Percentiles rank a stretch among this genome's conserved stretches.
Evolutionary conservation across 2,113 vertebrate species (phyloP).

Genomic region (Aplodontia rufa): DNA sequence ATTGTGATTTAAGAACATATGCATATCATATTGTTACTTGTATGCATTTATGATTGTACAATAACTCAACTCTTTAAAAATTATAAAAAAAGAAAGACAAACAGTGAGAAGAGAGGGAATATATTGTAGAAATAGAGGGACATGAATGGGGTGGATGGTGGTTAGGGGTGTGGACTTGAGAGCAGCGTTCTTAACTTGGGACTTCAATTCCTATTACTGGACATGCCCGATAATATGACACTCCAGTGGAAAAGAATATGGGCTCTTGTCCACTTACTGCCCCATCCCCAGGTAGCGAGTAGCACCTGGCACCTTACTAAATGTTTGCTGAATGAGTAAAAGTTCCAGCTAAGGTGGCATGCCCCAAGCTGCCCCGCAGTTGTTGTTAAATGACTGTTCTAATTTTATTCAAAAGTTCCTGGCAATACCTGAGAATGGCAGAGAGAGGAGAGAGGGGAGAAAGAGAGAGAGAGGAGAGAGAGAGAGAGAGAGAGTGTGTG

Average conservation of each 20-base stretch:
- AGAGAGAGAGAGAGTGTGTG: no score
- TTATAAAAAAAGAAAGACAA: no score
- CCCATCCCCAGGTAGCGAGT: background rate
- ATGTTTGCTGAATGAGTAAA: background rate
- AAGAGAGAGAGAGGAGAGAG: background rate
- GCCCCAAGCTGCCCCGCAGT: background rate
- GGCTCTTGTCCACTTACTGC: background rate
- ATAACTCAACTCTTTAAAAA: no score
- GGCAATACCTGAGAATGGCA: background rate
- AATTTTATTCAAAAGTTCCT: background rate
- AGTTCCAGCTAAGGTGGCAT: background rate
- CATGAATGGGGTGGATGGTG: background rate
- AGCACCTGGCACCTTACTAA: background rate
- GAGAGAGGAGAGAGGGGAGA: background rate
- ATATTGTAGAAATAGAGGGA: background rate
- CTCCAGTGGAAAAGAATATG: background rate
- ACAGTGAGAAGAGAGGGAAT: background rate
- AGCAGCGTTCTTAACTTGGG: background rate
- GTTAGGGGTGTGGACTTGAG: background rate
- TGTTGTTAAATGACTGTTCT: background rate
- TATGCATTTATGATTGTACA: no score
- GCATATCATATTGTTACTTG: no score
- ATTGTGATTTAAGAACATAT: no score
- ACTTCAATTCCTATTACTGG: background rate
- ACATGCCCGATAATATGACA: background rate